Evolutionary conservation across 2,113 vertebrate genomes (phyloP).

Genomic region (Poecilia latipinna): DNA sequence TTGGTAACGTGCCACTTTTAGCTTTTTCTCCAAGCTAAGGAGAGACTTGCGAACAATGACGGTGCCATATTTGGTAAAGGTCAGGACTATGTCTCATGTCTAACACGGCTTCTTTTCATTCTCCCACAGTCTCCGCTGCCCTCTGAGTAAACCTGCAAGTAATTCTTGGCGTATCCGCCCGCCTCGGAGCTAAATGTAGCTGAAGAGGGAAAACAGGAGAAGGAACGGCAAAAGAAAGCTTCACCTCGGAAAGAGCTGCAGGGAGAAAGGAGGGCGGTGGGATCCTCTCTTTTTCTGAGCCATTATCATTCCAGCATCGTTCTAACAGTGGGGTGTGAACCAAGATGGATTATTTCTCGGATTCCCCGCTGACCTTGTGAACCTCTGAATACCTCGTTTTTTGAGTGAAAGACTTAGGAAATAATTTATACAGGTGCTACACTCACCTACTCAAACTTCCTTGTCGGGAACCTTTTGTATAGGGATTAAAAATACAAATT

Average conservation of each 20-base stretch:
- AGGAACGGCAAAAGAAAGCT: constrained; percentile 9
- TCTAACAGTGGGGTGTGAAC: constrained; percentile 65
- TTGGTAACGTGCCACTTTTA: too few relatives aligned
- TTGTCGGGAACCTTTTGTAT: background rate
- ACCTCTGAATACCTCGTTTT: constrained; percentile 21
- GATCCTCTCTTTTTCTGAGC: constrained; percentile 31
- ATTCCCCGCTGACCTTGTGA: constrained; percentile 22
- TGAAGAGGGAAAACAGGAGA: constrained; percentile 26
- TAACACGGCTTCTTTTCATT: too few relatives aligned
- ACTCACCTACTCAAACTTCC: background rate
- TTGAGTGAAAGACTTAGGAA: background rate
- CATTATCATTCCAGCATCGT: constrained; percentile 66
- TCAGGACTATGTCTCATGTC: too few relatives aligned
- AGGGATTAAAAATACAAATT: background rate
- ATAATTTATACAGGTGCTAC: background rate
- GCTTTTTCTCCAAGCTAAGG: too few relatives aligned
- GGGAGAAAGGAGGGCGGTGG: background rate
- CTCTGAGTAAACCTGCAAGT: background rate
- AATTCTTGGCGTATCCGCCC: background rate
- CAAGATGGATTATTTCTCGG: constrained; percentile 47
- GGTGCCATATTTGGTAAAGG: too few relatives aligned
- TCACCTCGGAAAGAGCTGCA: background rate
- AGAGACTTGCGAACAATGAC: too few relatives aligned
- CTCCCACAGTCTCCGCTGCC: constrained; percentile 15
- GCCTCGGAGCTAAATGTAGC: constrained; percentile 22